These are phyloP conservation scores for Calliopsis andreniformis DNA, from an alignment of 1,140 invertebrate species.

Conservation along the genomic window DNA sequence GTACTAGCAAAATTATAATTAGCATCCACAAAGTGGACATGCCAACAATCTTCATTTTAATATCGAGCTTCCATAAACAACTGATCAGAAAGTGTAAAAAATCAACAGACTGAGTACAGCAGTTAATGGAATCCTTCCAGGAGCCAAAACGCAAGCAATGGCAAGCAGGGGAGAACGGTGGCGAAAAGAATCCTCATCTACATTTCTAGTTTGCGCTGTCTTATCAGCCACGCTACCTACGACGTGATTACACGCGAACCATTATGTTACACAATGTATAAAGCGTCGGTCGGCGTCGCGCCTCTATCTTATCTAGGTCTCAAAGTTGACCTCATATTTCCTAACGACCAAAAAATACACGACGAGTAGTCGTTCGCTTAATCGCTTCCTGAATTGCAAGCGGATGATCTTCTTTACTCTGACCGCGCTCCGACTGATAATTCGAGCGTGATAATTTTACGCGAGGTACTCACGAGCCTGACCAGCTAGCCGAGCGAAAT, in stretches of 20 bases:
- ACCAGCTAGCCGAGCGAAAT: too few species aligned
- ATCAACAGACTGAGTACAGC: not conserved
- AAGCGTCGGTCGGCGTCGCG: not conserved
- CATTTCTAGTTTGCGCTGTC: not conserved
- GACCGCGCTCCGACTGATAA: not conserved
- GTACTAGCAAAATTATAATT: not conserved
- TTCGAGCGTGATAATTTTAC: not conserved
- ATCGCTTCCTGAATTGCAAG: conserved; percentile 14
- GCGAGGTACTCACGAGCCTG: not conserved
- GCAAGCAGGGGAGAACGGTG: too few species aligned
- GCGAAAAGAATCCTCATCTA: too few species aligned
- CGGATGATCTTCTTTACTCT: not conserved
- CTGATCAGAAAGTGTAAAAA: not conserved
- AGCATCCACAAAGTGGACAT: not conserved
- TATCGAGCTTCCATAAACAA: not conserved
- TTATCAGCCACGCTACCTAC: not conserved
- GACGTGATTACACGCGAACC: not conserved
- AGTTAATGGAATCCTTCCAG: not conserved
- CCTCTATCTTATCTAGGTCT: conserved; percentile 8
- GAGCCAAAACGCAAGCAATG: not conserved
- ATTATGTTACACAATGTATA: conserved; percentile 3
- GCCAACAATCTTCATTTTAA: not conserved
- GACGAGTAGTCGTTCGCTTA: not conserved
- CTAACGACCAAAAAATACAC: not conserved
- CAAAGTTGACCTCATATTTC: not conserved